Evolutionary conservation across 2,888 invertebrate genomes (phyloP).

Genomic region (Netelia melanura): DNA sequence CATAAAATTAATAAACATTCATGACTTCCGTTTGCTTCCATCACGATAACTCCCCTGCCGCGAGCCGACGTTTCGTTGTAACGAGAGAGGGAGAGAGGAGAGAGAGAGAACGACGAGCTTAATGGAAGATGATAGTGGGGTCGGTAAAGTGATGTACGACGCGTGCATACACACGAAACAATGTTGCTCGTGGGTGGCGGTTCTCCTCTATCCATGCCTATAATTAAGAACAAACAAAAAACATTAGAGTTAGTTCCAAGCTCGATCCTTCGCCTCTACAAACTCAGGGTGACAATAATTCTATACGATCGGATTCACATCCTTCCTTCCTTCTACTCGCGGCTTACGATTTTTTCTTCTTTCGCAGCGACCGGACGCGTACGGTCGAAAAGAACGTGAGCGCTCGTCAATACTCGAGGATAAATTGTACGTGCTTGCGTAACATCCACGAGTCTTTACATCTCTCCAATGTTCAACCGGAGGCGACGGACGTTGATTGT

Average conservation of each 20-base stretch:
- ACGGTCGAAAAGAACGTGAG: constrained; percentile 31
- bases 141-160: constrained; percentile 31
- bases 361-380: neutral
- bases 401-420: constrained; percentile 27
- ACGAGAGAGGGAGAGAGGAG: neutral
- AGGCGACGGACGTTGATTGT: neutral
- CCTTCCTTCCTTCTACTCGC: too few species aligned
- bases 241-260: neutral
- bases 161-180: constrained; percentile 18
- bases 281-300: too few species aligned
- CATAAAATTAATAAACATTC: constrained; percentile 79
- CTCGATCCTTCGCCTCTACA: too few species aligned
- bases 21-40: constrained; percentile 73
- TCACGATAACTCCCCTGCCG: neutral
- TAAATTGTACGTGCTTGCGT: constrained; percentile 46
- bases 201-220: neutral
- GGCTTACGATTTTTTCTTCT: neutral
- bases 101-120: neutral
- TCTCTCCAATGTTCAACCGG: neutral
- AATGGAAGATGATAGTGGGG: constrained; percentile 8
- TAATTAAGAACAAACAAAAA: constrained; percentile 17
- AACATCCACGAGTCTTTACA: constrained; percentile 32
- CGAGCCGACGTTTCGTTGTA: neutral
- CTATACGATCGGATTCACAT: neutral
- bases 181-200: constrained; percentile 47